These are phyloP conservation scores for Antrozous pallidus DNA, from an alignment of 2,797 vertebrate species.

Conservation along the genomic window DNA sequence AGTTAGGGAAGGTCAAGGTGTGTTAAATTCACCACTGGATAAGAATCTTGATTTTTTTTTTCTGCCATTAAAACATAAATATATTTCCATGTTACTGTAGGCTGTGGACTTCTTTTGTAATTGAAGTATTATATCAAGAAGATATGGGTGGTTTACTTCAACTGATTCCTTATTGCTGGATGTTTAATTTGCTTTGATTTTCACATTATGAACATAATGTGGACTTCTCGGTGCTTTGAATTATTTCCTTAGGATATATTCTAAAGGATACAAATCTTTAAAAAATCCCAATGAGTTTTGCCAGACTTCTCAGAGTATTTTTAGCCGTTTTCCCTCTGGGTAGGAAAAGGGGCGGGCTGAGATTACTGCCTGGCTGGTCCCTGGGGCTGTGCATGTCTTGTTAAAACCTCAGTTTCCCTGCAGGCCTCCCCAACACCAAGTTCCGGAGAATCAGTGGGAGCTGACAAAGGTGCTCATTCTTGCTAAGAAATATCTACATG, in stretches of 20 bases:
- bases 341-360: neutral
- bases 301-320: neutral
- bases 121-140: neutral
- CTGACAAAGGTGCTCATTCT: neutral
- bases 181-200: neutral
- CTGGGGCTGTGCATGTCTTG: rapidly evolving
- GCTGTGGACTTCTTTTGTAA: neutral
- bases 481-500: slow-evolving; percentile 7
- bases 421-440: neutral
- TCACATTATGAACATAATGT: neutral
- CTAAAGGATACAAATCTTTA: neutral
- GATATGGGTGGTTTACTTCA: neutral
- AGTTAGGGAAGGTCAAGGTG: neutral
- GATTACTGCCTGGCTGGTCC: neutral
- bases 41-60: neutral
- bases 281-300: neutral
- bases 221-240: neutral
- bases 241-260: neutral
- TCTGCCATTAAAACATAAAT: neutral
- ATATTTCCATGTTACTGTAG: neutral
- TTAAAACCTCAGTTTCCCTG: neutral
- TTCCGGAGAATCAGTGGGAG: neutral
- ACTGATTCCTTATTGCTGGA: neutral
- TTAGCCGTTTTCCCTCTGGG: neutral
- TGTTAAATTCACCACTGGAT: neutral